Conservation (phyloP, 2,797 vertebrate genomes). For the Anisognathus igniventris region DNA sequence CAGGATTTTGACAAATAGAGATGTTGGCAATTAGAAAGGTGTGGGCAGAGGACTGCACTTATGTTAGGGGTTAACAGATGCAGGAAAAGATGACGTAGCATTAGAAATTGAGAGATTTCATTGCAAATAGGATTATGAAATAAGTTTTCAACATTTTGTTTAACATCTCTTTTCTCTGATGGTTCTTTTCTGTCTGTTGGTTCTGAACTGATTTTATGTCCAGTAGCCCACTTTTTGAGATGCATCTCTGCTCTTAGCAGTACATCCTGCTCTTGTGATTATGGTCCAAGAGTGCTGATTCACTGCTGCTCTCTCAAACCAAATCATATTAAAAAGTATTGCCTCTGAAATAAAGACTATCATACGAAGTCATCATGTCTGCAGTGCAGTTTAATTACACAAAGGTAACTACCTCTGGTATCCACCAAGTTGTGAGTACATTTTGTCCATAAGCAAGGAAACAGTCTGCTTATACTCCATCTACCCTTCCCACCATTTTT, state of each 20-base stretch:
- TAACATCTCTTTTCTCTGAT: background rate
- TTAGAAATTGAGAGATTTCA: background rate
- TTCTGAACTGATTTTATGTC: background rate
- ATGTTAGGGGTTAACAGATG: background rate
- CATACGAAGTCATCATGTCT: background rate
- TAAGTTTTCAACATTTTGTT: background rate
- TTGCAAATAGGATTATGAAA: background rate
- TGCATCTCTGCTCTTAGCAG: background rate
- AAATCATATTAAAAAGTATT: conserved; percentile 31
- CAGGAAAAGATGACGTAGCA: background rate
- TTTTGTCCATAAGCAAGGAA: background rate
- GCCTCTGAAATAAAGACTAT: conserved; percentile 10
- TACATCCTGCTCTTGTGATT: background rate
- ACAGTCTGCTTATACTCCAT: background rate
- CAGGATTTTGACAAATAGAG: background rate
- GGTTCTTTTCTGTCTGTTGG: background rate
- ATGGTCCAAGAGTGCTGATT: conserved; percentile 18
- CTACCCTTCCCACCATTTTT: background rate
- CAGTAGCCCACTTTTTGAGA: background rate
- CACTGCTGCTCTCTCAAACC: conserved; percentile 26
- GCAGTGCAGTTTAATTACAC: background rate
- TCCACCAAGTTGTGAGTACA: background rate
- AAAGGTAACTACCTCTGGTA: background rate
- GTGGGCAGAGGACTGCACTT: background rate
- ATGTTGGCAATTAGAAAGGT: background rate